Percentiles rank a stretch among this genome's conserved stretches.
These are phyloP conservation scores for Conus ventricosus DNA, from an alignment of 1,140 invertebrate species.

Conservation along the genomic window DNA sequence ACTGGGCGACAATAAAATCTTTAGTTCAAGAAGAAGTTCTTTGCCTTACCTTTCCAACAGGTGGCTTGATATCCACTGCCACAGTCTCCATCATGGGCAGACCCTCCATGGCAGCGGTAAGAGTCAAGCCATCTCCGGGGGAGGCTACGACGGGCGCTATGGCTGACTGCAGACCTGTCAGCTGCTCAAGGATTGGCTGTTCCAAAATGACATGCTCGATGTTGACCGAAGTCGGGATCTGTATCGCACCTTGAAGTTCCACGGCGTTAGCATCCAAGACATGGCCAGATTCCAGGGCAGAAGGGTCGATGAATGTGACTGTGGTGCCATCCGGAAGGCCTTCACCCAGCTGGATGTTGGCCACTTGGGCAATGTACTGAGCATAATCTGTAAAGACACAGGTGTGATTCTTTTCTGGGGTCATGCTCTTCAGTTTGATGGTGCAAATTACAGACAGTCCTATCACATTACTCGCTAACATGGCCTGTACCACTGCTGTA, in stretches of 20 bases:
- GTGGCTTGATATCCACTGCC: slow-evolving; percentile 55
- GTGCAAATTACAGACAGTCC: no score
- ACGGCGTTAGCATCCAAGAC: slow-evolving; percentile 11
- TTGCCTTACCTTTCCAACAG: slow-evolving; percentile 65
- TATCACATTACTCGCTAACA: no score
- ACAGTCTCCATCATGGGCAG: slow-evolving; percentile 16
- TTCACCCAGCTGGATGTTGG: slow-evolving; percentile 41
- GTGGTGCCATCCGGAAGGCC: slow-evolving; percentile 55
- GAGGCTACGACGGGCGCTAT: not conserved
- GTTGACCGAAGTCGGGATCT: slow-evolving; percentile 31
- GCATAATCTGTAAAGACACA: slow-evolving; percentile 56
- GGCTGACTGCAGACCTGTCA: slow-evolving; percentile 3
- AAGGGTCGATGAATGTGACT: slow-evolving; percentile 46
- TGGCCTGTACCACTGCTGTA: no score
- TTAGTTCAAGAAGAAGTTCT: not conserved
- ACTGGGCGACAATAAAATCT: not conserved
- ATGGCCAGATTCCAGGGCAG: slow-evolving; percentile 28
- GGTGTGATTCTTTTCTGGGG: no score
- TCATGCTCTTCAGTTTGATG: no score
- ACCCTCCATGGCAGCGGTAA: slow-evolving; percentile 11
- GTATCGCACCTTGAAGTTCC: slow-evolving; percentile 42
- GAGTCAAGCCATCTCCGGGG: not conserved
- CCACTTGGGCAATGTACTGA: slow-evolving; percentile 56
- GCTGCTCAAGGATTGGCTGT: slow-evolving; percentile 30
- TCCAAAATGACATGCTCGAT: slow-evolving; percentile 34